Percentiles rank a stretch among this genome's conserved stretches.
Conservation (phyloP, 2,797 vertebrate species). For the Nothura maculosa region DNA sequence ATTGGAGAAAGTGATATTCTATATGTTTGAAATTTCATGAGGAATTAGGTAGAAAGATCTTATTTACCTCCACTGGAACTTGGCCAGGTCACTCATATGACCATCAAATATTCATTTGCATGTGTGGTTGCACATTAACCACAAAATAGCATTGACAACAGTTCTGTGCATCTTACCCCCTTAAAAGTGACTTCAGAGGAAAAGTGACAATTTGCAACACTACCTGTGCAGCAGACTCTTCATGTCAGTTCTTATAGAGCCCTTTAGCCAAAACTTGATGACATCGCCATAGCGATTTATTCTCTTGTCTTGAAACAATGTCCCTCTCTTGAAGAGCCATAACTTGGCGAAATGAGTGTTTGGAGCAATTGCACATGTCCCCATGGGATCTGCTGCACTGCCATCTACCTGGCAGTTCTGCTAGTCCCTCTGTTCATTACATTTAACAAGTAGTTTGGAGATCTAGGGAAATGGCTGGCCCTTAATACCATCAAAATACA, state of each 20-base stretch:
- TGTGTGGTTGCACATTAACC: background rate
- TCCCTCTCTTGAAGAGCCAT: background rate
- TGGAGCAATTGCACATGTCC: background rate
- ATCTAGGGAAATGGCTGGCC: background rate
- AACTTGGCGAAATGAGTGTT: background rate
- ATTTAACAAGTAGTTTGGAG: background rate
- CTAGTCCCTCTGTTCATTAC: background rate
- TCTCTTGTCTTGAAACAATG: background rate
- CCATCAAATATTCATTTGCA: background rate
- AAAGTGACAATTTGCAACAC: background rate
- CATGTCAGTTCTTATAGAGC: background rate
- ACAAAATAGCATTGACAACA: background rate
- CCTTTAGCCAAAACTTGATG: background rate
- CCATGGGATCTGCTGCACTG: background rate
- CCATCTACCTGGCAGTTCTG: background rate
- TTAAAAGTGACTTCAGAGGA: background rate
- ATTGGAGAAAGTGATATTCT: background rate
- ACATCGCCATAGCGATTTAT: background rate
- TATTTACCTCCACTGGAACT: background rate
- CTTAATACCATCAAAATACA: background rate
- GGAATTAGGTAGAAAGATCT: background rate
- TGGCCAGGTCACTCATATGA: background rate
- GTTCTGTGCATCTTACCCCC: background rate
- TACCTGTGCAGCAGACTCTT: background rate
- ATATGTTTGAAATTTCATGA: background rate